Percentiles rank a stretch among this genome's conserved stretches.
phyloP scores from a whole-genome alignment of 2,797 vertebrate species.

The Vespertilio murinus region DNA sequence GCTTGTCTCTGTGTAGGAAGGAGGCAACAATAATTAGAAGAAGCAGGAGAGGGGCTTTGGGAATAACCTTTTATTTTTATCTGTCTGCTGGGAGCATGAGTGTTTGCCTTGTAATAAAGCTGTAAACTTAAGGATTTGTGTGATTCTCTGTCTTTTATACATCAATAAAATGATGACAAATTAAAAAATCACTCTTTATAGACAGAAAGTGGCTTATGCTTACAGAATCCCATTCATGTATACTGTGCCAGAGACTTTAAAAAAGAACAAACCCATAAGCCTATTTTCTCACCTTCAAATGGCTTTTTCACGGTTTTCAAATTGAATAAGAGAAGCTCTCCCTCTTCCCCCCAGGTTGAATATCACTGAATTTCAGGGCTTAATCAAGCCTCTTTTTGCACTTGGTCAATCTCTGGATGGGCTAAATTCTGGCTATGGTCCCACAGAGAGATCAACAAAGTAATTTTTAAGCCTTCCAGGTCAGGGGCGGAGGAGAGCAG shows the following conservation, averaged over 20 bases:
- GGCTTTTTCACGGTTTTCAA: not conserved
- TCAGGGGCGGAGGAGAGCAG: not conserved
- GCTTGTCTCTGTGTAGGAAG: not conserved
- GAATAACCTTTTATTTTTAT: not conserved
- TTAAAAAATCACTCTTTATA: not conserved
- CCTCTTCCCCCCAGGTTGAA: not conserved
- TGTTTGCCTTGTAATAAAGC: not conserved
- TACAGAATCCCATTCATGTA: not conserved
- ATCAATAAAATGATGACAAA: not conserved
- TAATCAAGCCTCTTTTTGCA: slow-evolving; percentile 15
- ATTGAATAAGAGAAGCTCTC: not conserved
- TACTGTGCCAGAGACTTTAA: not conserved
- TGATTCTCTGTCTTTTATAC: not conserved
- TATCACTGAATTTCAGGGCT: not conserved
- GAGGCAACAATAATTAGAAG: not conserved
- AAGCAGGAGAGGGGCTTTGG: not conserved
- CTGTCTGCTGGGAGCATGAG: not conserved
- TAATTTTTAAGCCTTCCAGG: not conserved
- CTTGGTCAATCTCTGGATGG: not conserved
- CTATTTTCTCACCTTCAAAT: slow-evolving; percentile 27
- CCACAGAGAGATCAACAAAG: not conserved
- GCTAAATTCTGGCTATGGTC: not conserved
- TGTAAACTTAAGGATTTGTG: not conserved
- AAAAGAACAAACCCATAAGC: not conserved
- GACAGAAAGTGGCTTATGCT: not conserved